Evolutionary conservation across 92 coral and sea anemone species (phyloP), one percentile per base, ranked within the genome.

Genomic region (Porites lobata): DNA sequence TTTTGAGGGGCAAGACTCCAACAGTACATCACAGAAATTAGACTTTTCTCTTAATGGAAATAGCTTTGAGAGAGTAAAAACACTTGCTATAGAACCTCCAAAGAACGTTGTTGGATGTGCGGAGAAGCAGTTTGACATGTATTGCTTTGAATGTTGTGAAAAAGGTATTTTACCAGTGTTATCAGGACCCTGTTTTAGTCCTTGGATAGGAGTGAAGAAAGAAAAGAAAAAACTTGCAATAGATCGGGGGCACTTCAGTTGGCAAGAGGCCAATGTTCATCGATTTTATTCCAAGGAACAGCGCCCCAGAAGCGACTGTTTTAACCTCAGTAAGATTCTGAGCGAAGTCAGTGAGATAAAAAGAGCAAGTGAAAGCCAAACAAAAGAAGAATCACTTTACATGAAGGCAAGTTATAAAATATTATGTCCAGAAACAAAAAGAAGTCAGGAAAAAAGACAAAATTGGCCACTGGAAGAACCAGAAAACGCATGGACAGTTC

Each of bases 201-300:
- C 78, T 3, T 74, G 78, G 78, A 50, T 43, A 52, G 20, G 47
- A 18, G 64, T 58, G 21, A 50, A 74, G 32, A 74, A 51, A 19
- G 62, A 50, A 61, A 74, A 8, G 10, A 74, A 38, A 38, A 74
- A 53, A 19, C 43, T 1, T 14, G 5, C 3, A 4, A 57, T 9
- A 15, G 11, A 9, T 50, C 63, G 19, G 26, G 38, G 78, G 1
- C 26, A 51, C 17, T 74, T 8, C 63, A 74, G 20, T 4, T 17
- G 6, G n/a, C 63, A 21, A 74, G 78, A 50, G n/a, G 78, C 61
- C 50, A 51, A 50, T 74, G 26, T 50, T 11, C 61, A 52, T 21
- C 62, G 77, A 15, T 74, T 74, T 52, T 74, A 73, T 73, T 50
- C 12, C 11, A 73, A 73, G 61, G 8, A 73, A 9, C 77, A 73